Base-by-base conservation (phyloP, 2,888 invertebrate genomes). In the Polia nebulosa region DNA sequence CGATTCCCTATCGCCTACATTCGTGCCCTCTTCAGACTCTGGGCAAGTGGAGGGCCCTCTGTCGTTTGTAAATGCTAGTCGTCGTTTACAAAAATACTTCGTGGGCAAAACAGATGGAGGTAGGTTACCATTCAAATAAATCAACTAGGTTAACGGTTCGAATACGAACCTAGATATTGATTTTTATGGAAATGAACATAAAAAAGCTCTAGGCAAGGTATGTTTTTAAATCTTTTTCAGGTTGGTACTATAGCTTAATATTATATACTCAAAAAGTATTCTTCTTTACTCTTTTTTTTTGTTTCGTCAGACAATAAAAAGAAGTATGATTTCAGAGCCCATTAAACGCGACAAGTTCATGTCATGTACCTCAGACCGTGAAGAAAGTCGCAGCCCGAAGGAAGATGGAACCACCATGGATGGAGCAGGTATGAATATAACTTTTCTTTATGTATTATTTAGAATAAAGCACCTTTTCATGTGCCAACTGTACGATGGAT, bases 381-480 rank as follows among this genome's bases (percentile, higher is more conserved):
- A 87, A 82, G 44, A 88, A 83, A 32, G 25, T 82, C 0, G 39
- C 83, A 0, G 49, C 85, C 0, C 85, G 63, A 65, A 91, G 94
- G 68, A 96, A 95, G 76, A 94, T 95, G 75, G 95, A 96, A 20
- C 97, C 97, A 0, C 97, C 97, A 0, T 97, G 97, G 97, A 88
- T 97, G 85, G 96, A 97, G 74, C 94, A 97, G 59, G 97, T 94
- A 78, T 3, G 17, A n/a, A 4, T 36, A 7, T 20, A 32, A 20
- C 11, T 22, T 9, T 32, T 0, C 4, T 9, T 13, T 49, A n/a
- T 20, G 3, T 4, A 20, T 20, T 44, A 15, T 36, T 29, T 5
- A 36, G 17, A 1, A 44, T 11, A 11, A 9, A 44, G 9, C 1
- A 1, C 22, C 44, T 45, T 45, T 22, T 45, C 44, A 11, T 5